Conservation (phyloP, 2,797 vertebrate species). For the Pseudocheirus occidentalis region DNA sequence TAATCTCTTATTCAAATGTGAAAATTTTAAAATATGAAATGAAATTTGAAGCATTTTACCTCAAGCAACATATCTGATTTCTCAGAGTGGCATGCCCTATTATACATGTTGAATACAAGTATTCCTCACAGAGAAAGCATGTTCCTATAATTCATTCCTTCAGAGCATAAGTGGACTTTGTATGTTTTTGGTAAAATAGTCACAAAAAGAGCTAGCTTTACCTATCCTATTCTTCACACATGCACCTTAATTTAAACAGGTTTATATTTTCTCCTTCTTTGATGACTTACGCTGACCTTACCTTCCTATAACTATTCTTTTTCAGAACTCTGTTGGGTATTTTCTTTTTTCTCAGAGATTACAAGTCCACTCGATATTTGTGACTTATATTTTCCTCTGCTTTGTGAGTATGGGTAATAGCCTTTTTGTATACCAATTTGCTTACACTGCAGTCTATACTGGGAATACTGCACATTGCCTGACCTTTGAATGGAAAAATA, state of each 20-base stretch:
- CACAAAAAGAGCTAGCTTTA: slow-evolving; percentile 17
- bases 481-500: slow-evolving; percentile 95
- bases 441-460: slow-evolving; percentile 85
- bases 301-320: not conserved
- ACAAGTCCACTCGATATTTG: slow-evolving; percentile 67
- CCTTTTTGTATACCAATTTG: slow-evolving; percentile 80
- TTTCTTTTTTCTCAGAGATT: slow-evolving; percentile 51
- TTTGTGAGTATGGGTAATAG: slow-evolving; percentile 72
- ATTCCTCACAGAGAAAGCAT: not conserved
- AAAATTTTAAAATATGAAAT: slow-evolving; percentile 6
- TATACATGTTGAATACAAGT: not conserved
- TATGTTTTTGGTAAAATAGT: slow-evolving; percentile 22
- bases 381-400: slow-evolving; percentile 68
- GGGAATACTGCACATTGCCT: slow-evolving; percentile 89
- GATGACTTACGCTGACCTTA: not conserved
- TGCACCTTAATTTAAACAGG: slow-evolving; percentile 55
- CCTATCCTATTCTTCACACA: slow-evolving; percentile 14
- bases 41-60: not conserved
- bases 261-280: slow-evolving; percentile 52
- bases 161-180: slow-evolving; percentile 32
- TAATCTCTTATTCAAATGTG: not conserved
- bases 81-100: not conserved
- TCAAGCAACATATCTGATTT: not conserved
- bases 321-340: slow-evolving; percentile 41
- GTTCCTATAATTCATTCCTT: slow-evolving; percentile 27